Percentiles rank a stretch among this genome's conserved stretches.
phyloP scores from a whole-genome alignment of 2,888 invertebrate species.

The Drosophila acutilabella region DNA sequence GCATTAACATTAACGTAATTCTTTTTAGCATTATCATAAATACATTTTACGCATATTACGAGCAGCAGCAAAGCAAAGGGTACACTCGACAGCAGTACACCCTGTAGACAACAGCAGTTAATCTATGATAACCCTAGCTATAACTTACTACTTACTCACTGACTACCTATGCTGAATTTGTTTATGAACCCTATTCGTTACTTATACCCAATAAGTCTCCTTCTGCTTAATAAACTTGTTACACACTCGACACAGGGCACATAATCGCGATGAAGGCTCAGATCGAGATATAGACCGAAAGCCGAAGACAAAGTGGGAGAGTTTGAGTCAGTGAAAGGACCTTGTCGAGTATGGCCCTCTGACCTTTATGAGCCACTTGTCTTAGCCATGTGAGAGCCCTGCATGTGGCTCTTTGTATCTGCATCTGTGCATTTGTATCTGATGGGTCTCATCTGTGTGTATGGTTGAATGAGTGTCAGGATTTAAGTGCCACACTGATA shows the following conservation, averaged over 20 bases:
- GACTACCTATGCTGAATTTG: too few species aligned
- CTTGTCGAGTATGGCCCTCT: not conserved
- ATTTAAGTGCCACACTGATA: slow-evolving; percentile 53
- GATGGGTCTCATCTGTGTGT: slow-evolving; percentile 45
- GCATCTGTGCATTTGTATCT: slow-evolving; percentile 6
- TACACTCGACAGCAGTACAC: too few species aligned
- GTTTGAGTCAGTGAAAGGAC: slow-evolving; percentile 10
- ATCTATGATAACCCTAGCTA: too few species aligned
- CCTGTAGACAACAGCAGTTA: too few species aligned
- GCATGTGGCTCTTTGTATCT: slow-evolving; percentile 3
- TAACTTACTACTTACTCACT: too few species aligned
- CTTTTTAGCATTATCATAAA: slow-evolving; percentile 83
- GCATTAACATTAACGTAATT: slow-evolving; percentile 82
- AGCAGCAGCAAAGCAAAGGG: slow-evolving; percentile 21
- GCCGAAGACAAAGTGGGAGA: slow-evolving; percentile 8
- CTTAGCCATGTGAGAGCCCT: slow-evolving; percentile 18
- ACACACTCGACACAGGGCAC: too few species aligned
- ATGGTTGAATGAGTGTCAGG: not conserved
- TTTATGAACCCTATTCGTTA: too few species aligned
- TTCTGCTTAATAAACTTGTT: too few species aligned
- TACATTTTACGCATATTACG: slow-evolving; percentile 82
- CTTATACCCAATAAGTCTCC: too few species aligned
- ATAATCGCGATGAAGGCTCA: slow-evolving; percentile 1
- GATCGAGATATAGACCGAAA: slow-evolving; percentile 1
- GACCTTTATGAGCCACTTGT: slow-evolving; percentile 45